These are phyloP conservation scores for Iphiclides podalirius DNA, from an alignment of 2,888 invertebrate species.

Conservation along the genomic window DNA sequence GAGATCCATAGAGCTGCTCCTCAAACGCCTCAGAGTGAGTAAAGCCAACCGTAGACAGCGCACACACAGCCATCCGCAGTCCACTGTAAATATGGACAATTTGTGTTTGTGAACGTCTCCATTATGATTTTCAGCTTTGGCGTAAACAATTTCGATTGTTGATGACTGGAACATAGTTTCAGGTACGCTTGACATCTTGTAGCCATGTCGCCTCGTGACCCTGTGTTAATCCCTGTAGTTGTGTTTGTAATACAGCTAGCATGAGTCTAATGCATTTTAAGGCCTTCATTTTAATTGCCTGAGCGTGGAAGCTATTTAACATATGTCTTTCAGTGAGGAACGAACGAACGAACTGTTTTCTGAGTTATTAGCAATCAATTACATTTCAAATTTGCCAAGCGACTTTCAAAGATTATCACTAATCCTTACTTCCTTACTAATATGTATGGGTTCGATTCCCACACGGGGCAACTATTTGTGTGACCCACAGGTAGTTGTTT, in stretches of 20 bases:
- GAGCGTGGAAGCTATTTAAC: too few species aligned
- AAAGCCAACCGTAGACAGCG: conserved; percentile 29
- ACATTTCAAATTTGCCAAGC: too few species aligned
- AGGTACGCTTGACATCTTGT: conserved; percentile 24
- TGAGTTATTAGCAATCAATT: too few species aligned
- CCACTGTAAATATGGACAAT: conserved; percentile 52
- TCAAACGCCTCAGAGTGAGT: conserved; percentile 70
- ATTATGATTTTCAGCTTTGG: conserved; percentile 40
- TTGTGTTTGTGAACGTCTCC: conserved; percentile 35
- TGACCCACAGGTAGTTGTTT: too few species aligned
- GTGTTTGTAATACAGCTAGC: conserved; percentile 7
- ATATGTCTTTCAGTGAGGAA: too few species aligned
- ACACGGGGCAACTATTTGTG: too few species aligned
- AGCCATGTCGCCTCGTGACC: conserved; percentile 20
- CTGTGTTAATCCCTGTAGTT: conserved; percentile 1
- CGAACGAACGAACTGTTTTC: too few species aligned
- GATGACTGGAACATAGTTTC: not conserved
- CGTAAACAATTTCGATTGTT: conserved; percentile 29
- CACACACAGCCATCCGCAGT: conserved; percentile 27
- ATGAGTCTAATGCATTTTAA: too few species aligned
- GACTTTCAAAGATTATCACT: too few species aligned
- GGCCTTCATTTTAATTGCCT: too few species aligned
- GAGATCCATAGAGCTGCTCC: conserved; percentile 63
- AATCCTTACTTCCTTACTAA: too few species aligned
- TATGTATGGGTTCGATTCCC: too few species aligned